phyloP scores from a whole-genome alignment of 2,797 vertebrate genomes.

The Pangasius sanitwongsei region DNA sequence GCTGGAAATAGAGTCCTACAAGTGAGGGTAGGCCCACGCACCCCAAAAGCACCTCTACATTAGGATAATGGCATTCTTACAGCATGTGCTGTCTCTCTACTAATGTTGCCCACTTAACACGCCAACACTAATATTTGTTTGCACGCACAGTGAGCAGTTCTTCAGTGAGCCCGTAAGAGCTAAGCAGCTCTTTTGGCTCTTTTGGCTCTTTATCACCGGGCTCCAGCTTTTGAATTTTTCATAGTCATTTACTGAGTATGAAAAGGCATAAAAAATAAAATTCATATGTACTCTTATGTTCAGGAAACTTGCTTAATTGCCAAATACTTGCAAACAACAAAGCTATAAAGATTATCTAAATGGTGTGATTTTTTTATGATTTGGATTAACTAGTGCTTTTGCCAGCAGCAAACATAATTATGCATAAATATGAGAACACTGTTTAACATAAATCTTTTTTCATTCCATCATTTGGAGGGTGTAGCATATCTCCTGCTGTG shows the following conservation, averaged over 20 bases:
- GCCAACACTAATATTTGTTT: slow-evolving; percentile 54
- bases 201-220: slow-evolving; percentile 1
- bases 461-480: not conserved
- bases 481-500: not conserved
- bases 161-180: slow-evolving; percentile 30
- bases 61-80: slow-evolving; percentile 46
- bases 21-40: slow-evolving; percentile 10
- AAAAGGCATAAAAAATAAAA: slow-evolving; percentile 27
- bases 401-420: slow-evolving; percentile 28
- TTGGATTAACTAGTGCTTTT: slow-evolving; percentile 17
- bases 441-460: slow-evolving; percentile 18
- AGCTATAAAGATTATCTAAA: slow-evolving; percentile 35
- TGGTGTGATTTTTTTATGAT: slow-evolving; percentile 34
- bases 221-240: slow-evolving; percentile 2
- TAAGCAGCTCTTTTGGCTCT: not conserved
- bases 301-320: slow-evolving; percentile 16
- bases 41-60: slow-evolving; percentile 19
- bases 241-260: slow-evolving; percentile 19
- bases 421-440: slow-evolving; percentile 23
- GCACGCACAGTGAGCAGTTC: slow-evolving; percentile 41
- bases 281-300: not conserved
- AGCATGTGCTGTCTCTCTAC: slow-evolving; percentile 43
- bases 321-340: slow-evolving; percentile 13
- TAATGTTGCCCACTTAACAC: slow-evolving; percentile 24
- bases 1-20: slow-evolving; percentile 5